Conservation (phyloP, 2,888 invertebrate genomes). For the Cyrtodaria siliqua region DNA sequence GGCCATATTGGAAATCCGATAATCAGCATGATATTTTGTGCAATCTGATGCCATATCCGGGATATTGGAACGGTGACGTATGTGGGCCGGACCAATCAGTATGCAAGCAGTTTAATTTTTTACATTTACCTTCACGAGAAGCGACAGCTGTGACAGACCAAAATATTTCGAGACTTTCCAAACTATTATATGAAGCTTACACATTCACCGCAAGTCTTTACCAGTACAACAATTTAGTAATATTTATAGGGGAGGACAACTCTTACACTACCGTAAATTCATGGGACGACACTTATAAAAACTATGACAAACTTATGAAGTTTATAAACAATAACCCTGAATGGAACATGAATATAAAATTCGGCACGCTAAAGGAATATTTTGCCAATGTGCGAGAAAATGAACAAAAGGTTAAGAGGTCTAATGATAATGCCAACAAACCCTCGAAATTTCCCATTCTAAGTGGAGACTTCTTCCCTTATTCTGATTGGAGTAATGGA, state of each 20-base stretch:
- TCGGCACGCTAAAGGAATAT: slow-evolving; percentile 97
- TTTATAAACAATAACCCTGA: slow-evolving; percentile 94
- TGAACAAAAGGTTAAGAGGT: slow-evolving; percentile 13
- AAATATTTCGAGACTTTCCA: slow-evolving; percentile 93
- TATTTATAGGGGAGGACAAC: slow-evolving; percentile 98
- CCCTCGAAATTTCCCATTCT: slow-evolving; percentile 89
- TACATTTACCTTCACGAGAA: slow-evolving; percentile 90
- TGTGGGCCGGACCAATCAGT: slow-evolving; percentile 96
- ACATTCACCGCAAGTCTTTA: slow-evolving; percentile 95
- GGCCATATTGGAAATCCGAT: slow-evolving; percentile 89
- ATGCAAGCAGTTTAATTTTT: slow-evolving; percentile 87
- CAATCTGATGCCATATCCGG: slow-evolving; percentile 98
- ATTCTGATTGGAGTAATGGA: slow-evolving; percentile 93
- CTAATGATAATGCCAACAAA: not conserved
- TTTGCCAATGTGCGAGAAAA: slow-evolving; percentile 89
- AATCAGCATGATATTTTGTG: slow-evolving; percentile 89
- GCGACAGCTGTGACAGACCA: slow-evolving; percentile 81
- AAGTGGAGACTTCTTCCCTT: slow-evolving; percentile 98
- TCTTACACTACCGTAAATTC: slow-evolving; percentile 95
- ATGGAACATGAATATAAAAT: slow-evolving; percentile 83
- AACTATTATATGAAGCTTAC: slow-evolving; percentile 94
- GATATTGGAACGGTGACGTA: slow-evolving; percentile 97
- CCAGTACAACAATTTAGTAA: slow-evolving; percentile 96
- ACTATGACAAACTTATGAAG: slow-evolving; percentile 94
- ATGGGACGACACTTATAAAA: slow-evolving; percentile 97